phyloP scores from a whole-genome alignment of 2,888 invertebrate species.

The Stegana nigrithorax region DNA sequence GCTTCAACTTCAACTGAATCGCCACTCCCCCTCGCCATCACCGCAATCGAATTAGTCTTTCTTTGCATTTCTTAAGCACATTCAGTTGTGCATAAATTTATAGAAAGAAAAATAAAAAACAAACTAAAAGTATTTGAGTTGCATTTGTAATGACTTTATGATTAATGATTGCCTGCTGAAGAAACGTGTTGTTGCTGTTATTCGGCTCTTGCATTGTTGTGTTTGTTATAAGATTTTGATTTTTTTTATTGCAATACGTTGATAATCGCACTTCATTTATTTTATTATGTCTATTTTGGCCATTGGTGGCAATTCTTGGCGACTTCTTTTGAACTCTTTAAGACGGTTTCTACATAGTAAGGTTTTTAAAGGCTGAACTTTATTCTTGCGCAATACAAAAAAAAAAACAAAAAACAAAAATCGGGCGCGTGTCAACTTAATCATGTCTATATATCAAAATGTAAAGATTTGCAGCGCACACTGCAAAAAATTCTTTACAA shows the following conservation, averaged over 20 bases:
- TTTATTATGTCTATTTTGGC: constrained; percentile 9
- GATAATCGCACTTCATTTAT: constrained; percentile 44
- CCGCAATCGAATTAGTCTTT: background rate
- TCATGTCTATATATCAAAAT: too few relatives aligned
- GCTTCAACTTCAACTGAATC: too few relatives aligned
- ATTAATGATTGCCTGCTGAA: constrained; percentile 42
- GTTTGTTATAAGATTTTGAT: constrained; percentile 6
- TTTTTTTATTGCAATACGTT: constrained; percentile 47
- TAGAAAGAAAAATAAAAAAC: background rate
- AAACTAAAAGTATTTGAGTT: too few relatives aligned
- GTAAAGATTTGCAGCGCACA: too few relatives aligned
- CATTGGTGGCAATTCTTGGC: constrained; percentile 31
- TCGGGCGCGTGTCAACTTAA: too few relatives aligned
- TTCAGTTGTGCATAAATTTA: constrained; percentile 34
- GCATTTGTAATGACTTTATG: constrained; percentile 27
- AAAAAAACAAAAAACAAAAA: background rate
- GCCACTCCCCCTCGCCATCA: background rate
- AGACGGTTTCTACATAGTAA: background rate
- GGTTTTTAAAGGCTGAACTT: background rate
- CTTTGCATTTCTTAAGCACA: constrained; percentile 54
- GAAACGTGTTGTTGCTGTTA: constrained; percentile 33
- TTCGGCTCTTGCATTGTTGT: constrained; percentile 26
- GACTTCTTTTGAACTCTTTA: constrained; percentile 3
- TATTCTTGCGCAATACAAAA: background rate
- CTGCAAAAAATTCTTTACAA: too few relatives aligned